Evolutionary conservation across 2,888 invertebrate species (phyloP), one percentile per base, ranked within the genome.

Genomic region (Cheilosia soror): DNA sequence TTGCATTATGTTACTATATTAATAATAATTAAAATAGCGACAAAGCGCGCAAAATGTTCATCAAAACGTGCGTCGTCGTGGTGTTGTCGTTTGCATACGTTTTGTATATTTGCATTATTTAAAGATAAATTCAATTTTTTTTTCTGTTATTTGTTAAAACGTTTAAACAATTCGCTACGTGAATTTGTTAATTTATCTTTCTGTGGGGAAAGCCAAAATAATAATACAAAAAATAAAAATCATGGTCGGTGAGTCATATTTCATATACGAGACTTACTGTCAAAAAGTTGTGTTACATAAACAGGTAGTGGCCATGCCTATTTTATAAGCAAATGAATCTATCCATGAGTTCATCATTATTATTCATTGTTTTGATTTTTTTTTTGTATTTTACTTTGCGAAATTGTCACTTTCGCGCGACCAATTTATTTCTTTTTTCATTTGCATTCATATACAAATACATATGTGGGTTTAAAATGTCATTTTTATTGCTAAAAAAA

Each of bases 161-260:
- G 44, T 73, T 71, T 44, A 25, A 60, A 42, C 20, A 49, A 69
- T 58, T 84, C 58, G 58, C 65, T 47, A 25, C 42, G 62, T 65
- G 75, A 75, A 60, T 75, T 75, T 83, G 31, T 73, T 68, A 13
- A 75, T 63, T 68, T 11, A 55, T 78, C 29, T 78, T 57, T 65
- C 55, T 79, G 84, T 84, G 84, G 84, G 84, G 84, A 84, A 84
- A 84, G 84, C 84, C 79, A 84, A 76, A 73, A 60, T 31, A 58
- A 71, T 79, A 72, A 71, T 29, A 63, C 69, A 49, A n/a, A 57
- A 49, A 76, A 44, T 44, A 63, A 53, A 42, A 5, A 40, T 31
- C 33, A 57, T 29, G 49, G 11, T 57, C 60, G 13, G 9, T 84
- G 79, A 84, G 69, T 84, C 84, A 84, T 53, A 53, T 4, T n/a